Conservation (phyloP, 1,140 invertebrate species). For the Drusus annulatus region DNA sequence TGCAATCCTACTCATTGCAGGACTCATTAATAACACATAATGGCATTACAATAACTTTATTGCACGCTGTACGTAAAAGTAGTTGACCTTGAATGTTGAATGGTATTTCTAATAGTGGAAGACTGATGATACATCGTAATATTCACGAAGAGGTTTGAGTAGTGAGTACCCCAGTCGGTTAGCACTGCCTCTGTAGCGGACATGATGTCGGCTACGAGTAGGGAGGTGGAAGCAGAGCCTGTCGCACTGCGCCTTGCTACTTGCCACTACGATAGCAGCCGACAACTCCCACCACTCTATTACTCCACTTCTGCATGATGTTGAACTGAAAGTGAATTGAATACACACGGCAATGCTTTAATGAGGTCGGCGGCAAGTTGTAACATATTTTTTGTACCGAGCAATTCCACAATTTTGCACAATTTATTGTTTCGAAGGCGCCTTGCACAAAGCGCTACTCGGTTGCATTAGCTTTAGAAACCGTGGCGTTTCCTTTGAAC, state of each 20-base stretch:
- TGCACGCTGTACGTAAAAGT: conserved; percentile 19
- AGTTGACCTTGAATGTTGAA: conserved; percentile 16
- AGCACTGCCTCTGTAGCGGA: too few relatives aligned
- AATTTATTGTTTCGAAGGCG: conserved; percentile 56
- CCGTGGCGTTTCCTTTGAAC: conserved; percentile 49
- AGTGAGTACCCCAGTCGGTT: too few relatives aligned
- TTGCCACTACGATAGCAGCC: too few relatives aligned
- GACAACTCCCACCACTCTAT: too few relatives aligned
- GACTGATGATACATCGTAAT: too few relatives aligned
- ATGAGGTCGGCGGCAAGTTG: conserved; percentile 49
- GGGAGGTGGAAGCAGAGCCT: neutral
- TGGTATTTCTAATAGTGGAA: neutral
- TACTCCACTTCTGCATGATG: conserved; percentile 4
- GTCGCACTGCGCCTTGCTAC: neutral
- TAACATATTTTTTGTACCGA: conserved; percentile 52
- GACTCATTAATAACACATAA: conserved; percentile 25
- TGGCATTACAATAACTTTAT: conserved; percentile 22
- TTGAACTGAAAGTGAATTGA: conserved; percentile 50
- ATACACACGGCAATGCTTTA: conserved; percentile 49
- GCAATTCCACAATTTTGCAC: conserved; percentile 57
- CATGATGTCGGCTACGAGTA: neutral
- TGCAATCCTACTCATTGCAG: neutral
- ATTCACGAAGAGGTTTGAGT: too few relatives aligned
- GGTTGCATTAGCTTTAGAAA: conserved; percentile 52
- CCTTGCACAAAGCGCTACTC: conserved; percentile 50